Evolutionary conservation across 2,113 vertebrate genomes (phyloP).

Genomic region (Regulus satrapa): DNA sequence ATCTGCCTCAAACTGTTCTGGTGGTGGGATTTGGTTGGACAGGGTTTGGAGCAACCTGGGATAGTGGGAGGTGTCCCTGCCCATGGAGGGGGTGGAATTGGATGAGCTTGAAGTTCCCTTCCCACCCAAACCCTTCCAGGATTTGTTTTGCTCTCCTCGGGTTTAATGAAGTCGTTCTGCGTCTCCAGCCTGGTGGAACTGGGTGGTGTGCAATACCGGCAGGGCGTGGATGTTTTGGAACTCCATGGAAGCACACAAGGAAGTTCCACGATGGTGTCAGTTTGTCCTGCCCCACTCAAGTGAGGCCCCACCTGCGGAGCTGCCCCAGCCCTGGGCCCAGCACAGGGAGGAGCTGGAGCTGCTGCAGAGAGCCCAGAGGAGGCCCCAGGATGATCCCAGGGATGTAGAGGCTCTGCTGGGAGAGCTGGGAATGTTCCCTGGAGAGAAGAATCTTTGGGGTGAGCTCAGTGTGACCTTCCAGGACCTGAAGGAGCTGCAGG

Average conservation of each 20-base stretch:
- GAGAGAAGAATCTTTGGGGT: neutral
- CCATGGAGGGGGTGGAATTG: too few relatives aligned
- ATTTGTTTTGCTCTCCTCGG: neutral
- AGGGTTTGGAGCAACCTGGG: neutral
- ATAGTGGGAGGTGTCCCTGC: neutral
- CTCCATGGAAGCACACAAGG: fast-evolving
- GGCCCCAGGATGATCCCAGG: neutral
- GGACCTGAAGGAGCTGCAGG: fast-evolving
- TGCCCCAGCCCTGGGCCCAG: neutral
- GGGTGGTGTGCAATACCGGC: neutral
- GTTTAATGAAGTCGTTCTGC: fast-evolving
- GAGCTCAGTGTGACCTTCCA: fast-evolving
- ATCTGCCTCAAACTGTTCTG: neutral
- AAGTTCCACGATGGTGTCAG: neutral
- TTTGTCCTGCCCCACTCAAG: neutral
- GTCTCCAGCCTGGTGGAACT: neutral
- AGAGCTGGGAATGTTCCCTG: neutral
- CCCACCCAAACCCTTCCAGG: neutral
- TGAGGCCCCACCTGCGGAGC: neutral
- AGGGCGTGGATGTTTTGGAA: neutral
- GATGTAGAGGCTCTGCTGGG: neutral
- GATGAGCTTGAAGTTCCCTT: neutral
- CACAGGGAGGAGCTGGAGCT: neutral
- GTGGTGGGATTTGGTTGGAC: neutral
- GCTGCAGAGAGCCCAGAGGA: neutral